Evolutionary conservation across 2,888 invertebrate genomes (phyloP).

Genomic region (Antitype chi): DNA sequence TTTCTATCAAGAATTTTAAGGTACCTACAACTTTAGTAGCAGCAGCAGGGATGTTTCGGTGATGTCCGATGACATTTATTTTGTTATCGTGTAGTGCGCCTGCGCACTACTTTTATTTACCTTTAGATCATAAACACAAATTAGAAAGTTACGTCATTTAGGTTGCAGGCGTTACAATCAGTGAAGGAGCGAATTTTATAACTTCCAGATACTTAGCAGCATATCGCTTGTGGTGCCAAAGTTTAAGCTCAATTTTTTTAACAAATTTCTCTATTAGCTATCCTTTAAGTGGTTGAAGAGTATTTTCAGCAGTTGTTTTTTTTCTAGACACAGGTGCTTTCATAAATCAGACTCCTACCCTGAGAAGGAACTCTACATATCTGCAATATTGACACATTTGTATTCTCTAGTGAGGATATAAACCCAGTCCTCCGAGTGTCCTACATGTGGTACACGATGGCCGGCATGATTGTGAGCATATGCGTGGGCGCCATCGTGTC

Average conservation of each 20-base stretch:
- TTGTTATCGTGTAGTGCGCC: background rate
- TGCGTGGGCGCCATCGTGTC: slow-evolving; percentile 80
- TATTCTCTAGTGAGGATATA: slow-evolving; percentile 85
- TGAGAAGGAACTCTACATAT: background rate
- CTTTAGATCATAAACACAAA: background rate
- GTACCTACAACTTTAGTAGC: too few species aligned
- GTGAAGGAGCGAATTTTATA: background rate
- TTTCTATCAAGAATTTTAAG: too few species aligned
- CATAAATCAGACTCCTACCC: background rate
- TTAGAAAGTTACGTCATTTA: background rate
- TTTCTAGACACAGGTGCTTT: background rate
- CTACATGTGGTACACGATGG: slow-evolving; percentile 94
- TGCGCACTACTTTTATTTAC: background rate
- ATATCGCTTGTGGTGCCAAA: background rate
- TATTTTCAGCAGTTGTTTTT: background rate
- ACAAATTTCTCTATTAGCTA: too few species aligned
- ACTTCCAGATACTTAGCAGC: background rate
- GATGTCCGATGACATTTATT: too few species aligned
- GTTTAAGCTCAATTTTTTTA: background rate
- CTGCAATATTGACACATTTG: background rate
- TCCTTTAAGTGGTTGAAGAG: background rate
- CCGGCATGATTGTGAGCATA: slow-evolving; percentile 81
- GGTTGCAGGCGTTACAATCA: background rate
- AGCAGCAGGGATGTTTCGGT: background rate
- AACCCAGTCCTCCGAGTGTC: slow-evolving; percentile 93